These are phyloP conservation scores for Fissipunctia ypsillon DNA, from an alignment of 2,888 invertebrate genomes.

Conservation along the genomic window DNA sequence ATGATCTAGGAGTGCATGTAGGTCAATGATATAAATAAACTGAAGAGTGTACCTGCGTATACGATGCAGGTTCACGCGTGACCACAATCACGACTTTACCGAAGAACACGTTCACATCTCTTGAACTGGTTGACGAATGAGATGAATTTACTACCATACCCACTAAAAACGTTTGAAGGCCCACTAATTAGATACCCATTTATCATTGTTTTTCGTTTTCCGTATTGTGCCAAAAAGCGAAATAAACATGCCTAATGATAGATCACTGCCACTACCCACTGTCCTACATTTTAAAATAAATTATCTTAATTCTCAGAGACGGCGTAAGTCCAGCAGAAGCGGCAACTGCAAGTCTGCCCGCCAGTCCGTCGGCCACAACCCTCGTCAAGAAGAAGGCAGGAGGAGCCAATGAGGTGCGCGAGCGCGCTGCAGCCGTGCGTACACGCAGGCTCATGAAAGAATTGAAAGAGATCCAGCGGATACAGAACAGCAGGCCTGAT, in stretches of 20 bases:
- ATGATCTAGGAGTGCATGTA: slow-evolving; percentile 36
- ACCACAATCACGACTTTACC: slow-evolving; percentile 44
- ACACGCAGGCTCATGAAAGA: slow-evolving; percentile 96
- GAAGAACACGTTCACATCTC: slow-evolving; percentile 23
- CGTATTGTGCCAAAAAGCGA: slow-evolving; percentile 37
- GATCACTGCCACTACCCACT: slow-evolving; percentile 13
- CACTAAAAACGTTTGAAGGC: slow-evolving; percentile 31
- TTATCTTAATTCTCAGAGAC: slow-evolving; percentile 77
- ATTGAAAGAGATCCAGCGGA: slow-evolving; percentile 94
- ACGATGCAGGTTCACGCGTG: slow-evolving; percentile 38
- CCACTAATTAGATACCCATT: slow-evolving; percentile 27
- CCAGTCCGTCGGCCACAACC: slow-evolving; percentile 87
- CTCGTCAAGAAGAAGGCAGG: slow-evolving; percentile 86
- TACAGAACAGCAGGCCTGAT: slow-evolving; percentile 92
- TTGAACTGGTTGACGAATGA: slow-evolving; percentile 26
- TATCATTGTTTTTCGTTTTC: slow-evolving; percentile 24
- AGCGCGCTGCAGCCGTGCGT: slow-evolving; percentile 90
- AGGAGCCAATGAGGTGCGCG: slow-evolving; percentile 82
- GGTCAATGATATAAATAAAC: slow-evolving; percentile 62
- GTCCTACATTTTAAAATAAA: slow-evolving; percentile 4
- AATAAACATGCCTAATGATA: slow-evolving; percentile 16
- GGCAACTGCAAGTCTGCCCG: slow-evolving; percentile 85
- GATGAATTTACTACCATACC: slow-evolving; percentile 2
- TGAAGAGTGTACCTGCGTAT: slow-evolving; percentile 29
- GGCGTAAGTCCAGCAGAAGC: slow-evolving; percentile 88